Conservation (phyloP, 2,797 vertebrate genomes). For the Cottoperca gobio region DNA sequence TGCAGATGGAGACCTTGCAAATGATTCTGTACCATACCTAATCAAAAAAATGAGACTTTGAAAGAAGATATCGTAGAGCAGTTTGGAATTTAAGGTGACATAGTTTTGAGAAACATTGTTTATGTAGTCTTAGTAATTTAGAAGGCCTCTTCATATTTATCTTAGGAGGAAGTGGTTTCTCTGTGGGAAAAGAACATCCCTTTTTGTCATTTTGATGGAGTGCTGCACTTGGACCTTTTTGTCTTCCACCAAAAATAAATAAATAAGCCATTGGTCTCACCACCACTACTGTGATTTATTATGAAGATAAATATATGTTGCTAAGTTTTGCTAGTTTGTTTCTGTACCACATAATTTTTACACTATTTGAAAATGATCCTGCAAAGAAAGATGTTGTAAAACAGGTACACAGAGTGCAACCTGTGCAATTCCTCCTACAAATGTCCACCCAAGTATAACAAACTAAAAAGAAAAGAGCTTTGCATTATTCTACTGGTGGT, state of each 20-base stretch:
- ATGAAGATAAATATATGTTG: background rate
- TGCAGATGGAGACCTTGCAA: conserved; percentile 27
- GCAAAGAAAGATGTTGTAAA: background rate
- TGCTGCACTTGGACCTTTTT: background rate
- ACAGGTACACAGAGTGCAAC: background rate
- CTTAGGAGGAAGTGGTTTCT: background rate
- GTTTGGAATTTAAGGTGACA: conserved; percentile 18
- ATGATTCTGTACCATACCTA: conserved; percentile 12
- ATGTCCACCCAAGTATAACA: background rate
- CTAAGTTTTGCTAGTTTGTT: background rate
- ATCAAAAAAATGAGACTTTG: conserved; percentile 19
- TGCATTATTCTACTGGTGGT: conserved; percentile 3
- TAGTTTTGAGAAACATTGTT: conserved; percentile 9
- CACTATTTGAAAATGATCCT: background rate
- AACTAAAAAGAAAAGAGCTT: conserved; percentile 8
- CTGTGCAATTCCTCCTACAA: background rate
- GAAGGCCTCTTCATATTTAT: background rate
- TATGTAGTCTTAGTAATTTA: background rate
- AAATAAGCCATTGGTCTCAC: background rate
- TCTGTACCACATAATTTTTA: background rate
- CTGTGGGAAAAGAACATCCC: background rate
- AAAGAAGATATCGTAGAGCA: conserved; percentile 15
- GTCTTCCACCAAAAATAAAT: background rate
- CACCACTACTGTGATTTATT: background rate
- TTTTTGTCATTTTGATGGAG: background rate